phyloP scores from a whole-genome alignment of 1,140 invertebrate species.

The Drosophila littoralis region DNA sequence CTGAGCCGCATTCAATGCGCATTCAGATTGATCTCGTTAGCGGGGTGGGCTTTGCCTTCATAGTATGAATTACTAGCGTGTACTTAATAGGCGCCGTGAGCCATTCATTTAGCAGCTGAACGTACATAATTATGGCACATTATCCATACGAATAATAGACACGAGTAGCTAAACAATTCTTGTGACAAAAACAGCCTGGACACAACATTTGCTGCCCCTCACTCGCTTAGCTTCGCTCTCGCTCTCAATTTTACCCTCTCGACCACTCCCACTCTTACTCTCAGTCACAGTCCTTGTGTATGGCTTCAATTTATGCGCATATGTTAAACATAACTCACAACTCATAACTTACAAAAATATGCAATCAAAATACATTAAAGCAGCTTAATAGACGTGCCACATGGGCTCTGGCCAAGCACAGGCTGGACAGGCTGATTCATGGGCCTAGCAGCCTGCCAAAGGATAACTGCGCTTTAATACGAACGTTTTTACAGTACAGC shows the following conservation, averaged over 20 bases:
- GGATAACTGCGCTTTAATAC: slow-evolving; percentile 10
- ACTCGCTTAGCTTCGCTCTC: background rate
- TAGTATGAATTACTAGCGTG: background rate
- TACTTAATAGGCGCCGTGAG: slow-evolving; percentile 7
- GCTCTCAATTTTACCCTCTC: background rate
- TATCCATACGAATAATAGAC: slow-evolving; percentile 17
- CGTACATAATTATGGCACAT: slow-evolving; percentile 33
- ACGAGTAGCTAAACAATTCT: slow-evolving; percentile 28
- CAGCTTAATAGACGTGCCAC: slow-evolving; percentile 43
- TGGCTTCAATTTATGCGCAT: slow-evolving; percentile 44
- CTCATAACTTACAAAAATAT: slow-evolving; percentile 50
- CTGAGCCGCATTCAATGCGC: slow-evolving; percentile 1
- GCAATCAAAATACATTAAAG: slow-evolving; percentile 54
- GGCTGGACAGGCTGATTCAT: slow-evolving; percentile 15
- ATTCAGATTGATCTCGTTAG: slow-evolving; percentile 35
- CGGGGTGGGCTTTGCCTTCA: no score
- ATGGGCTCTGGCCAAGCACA: slow-evolving; percentile 10
- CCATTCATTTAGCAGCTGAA: slow-evolving; percentile 5
- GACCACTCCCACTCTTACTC: background rate
- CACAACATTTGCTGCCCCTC: background rate
- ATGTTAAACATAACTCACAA: slow-evolving; percentile 39
- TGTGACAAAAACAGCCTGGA: slow-evolving; percentile 26
- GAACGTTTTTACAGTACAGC: slow-evolving; percentile 1
- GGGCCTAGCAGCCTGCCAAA: background rate
- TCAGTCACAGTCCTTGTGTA: background rate